Base-by-base conservation (phyloP, 2,888 invertebrate genomes). In the Ethmia dodecea region DNA sequence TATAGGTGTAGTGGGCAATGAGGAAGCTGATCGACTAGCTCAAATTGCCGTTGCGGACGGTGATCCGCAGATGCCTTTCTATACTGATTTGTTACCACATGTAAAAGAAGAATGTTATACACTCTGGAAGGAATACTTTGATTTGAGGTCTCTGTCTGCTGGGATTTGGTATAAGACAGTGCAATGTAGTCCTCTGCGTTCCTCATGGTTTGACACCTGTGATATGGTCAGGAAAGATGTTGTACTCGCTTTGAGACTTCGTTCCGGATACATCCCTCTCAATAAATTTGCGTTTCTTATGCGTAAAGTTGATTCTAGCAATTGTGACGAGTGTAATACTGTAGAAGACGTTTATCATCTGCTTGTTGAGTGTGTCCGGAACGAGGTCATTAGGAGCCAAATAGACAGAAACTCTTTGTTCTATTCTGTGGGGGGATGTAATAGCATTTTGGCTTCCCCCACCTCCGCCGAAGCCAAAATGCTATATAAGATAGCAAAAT, bases 221-320 rank as follows among this genome's bases (percentile, higher is more conserved):
- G 9, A 5, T 18, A 18, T 18, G 18, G 5, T 5, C 9, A 18
- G 18, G 9, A 5, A 9, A 8, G 18, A 18, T 18, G 6, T 18
- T 9, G 18, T 18, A 5, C 18, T 18, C 6, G 18, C 18, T 18
- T 8, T 18, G 18, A 1, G 18, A 18, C 18, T 18, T 8, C 18
- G 18, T 18, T 18, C 18, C 18, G 18, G 18, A 18, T 9, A 18
- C 18, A 2, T 18, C 18, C 18, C 18, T 18, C 9, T 28, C 8
- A 30, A 30, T 20, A 20, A 8, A n/a, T 30, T 30, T n/a, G 18
- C 20, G 8, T 30, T 30, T 12, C 8, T 30, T 18, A 30, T 30
- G 20, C 3, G 5, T 2, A 30, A 18, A 12, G 20, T 30, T 3
- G 9, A 6, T 6, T 12, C 30, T 3, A 18, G 18, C 4, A 20